These are phyloP conservation scores for Agrochola litura DNA, from an alignment of 2,888 invertebrate species.

Conservation along the genomic window DNA sequence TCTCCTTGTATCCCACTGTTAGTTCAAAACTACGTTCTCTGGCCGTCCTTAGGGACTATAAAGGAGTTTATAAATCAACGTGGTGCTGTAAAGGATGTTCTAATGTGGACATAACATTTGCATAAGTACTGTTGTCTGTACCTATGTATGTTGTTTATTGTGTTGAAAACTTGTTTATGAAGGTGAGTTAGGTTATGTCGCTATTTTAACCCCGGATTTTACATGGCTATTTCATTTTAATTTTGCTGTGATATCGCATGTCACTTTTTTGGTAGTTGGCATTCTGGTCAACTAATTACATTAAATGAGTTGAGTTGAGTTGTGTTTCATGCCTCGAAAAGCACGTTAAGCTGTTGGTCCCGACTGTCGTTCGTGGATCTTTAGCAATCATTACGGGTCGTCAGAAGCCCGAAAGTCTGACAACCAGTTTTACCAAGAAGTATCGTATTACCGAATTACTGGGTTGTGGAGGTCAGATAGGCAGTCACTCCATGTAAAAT, in stretches of 20 bases:
- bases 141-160: constrained; percentile 26
- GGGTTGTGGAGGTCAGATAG: no score
- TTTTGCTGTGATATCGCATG: not conserved
- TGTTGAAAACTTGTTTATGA: constrained; percentile 33
- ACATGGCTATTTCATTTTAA: not conserved
- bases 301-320: not conserved
- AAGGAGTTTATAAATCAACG: constrained; percentile 55
- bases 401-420: no score
- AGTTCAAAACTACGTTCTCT: constrained; percentile 37
- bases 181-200: not conserved
- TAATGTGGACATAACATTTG: constrained; percentile 61
- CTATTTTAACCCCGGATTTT: not conserved
- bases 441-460: no score
- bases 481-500: no score
- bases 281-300: not conserved
- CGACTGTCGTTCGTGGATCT: no score
- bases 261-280: not conserved
- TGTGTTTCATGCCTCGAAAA: no score
- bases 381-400: no score
- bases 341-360: no score
- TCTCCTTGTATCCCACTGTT: constrained; percentile 13
- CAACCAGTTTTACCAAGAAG: no score
- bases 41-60: constrained; percentile 32
- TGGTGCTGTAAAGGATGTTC: constrained; percentile 49
- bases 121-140: constrained; percentile 45